Base-by-base conservation (phyloP, 2,888 invertebrate genomes). In the Keiferia lycopersicella region DNA sequence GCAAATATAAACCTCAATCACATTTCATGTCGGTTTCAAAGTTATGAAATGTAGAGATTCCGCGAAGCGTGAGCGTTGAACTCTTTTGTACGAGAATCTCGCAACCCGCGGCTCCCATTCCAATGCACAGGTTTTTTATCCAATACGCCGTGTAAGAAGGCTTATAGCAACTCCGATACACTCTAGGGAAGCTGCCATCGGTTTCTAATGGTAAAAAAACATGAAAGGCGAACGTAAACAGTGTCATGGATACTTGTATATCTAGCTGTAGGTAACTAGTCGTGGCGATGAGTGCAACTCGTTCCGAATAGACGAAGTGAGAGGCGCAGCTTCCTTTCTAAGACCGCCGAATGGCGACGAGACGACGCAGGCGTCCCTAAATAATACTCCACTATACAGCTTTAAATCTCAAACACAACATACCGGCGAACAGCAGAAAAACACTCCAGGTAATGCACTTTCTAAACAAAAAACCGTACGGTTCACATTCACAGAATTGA, bases 371-470 rank as follows among this genome's bases (percentile, higher is more conserved):
- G 75, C 80, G 76, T 81, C 82, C 80, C 78, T 79, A 78, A 80
- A 81, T 80, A 78, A 77, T 81, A 80, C 80, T 79, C 81, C 81
- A 78, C 78, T 79, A 81, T 71, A 74, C 71, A 71, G 71, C 74
- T 68, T 70, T 58, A 70, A 74, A 76, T 71, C 66, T 73, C 73
- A 76, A 78, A 79, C 69, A 64, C n/a, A 76, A 81, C 86, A 78
- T 86, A 88, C 88, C 87, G 83, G 82, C 80, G 68, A 71, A 70
- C 73, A 71, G 73, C 71, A 80, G 78, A 81, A 82, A 84, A 83
- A 83, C 81, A 82, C 80, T 78, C 76, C 79, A 83, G 81, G 81
- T 79, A 80, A 76, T 69, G 70, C 81, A 83, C 84, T 83, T 81
- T 82, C 79, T 80, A 80, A 77, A 76, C 73, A 77, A 76, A 4